Evolutionary conservation across 2,113 vertebrate genomes (phyloP).

Genomic region (Opisthocomus hoazin): DNA sequence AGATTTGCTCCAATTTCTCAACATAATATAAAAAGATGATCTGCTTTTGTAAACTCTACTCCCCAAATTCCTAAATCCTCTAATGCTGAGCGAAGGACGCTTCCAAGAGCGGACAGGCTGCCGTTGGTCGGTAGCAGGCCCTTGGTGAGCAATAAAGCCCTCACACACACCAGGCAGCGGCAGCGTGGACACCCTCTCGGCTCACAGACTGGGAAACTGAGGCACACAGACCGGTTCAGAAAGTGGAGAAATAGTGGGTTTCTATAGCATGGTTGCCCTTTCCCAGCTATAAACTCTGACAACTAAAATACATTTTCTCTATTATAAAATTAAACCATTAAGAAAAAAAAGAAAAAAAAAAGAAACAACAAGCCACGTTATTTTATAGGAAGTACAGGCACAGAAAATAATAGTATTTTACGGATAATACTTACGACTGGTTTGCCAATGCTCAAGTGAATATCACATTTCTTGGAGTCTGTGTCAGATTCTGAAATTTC

Average conservation of each 20-base stretch:
- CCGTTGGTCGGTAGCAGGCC: background rate
- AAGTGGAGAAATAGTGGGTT: background rate
- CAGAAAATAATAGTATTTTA: background rate
- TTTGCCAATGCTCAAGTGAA: slow-evolving; percentile 68
- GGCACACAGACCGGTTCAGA: background rate
- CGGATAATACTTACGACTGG: slow-evolving; percentile 72
- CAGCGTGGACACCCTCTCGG: background rate
- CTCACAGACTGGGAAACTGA: background rate
- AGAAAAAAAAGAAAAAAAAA: background rate
- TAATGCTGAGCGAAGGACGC: background rate
- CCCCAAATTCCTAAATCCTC: background rate
- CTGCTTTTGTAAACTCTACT: background rate
- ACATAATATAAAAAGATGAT: background rate
- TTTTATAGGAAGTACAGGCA: background rate
- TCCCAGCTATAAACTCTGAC: background rate
- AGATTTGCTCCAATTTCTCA: slow-evolving; percentile 7
- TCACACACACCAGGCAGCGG: background rate
- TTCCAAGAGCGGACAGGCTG: background rate
- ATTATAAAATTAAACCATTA: background rate
- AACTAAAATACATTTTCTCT: background rate
- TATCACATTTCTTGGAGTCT: slow-evolving; percentile 68
- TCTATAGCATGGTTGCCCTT: background rate
- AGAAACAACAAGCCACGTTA: background rate
- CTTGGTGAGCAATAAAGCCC: background rate
- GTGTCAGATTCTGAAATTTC: slow-evolving; percentile 69